Conservation (phyloP, 2,888 invertebrate species). For the Bhutanitis thaidina region DNA sequence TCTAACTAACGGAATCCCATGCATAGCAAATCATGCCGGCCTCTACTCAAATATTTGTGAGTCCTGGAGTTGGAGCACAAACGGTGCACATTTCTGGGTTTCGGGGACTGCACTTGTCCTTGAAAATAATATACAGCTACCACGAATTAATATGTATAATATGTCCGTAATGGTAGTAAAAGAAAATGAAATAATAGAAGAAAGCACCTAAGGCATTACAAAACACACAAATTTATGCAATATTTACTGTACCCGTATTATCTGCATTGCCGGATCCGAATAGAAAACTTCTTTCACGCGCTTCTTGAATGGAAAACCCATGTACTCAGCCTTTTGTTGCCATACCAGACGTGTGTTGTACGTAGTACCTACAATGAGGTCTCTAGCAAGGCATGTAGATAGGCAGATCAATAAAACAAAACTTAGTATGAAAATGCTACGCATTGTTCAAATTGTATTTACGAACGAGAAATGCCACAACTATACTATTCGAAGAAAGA, state of each 20-base stretch:
- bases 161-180: too few species aligned
- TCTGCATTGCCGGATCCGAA: slow-evolving; percentile 45
- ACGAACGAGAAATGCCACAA: slow-evolving; percentile 4
- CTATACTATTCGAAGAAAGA: slow-evolving; percentile 3
- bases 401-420: slow-evolving; percentile 36
- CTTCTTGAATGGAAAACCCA: slow-evolving; percentile 53
- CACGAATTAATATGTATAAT: too few species aligned
- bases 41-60: too few species aligned
- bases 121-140: too few species aligned
- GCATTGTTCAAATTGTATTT: slow-evolving; percentile 34
- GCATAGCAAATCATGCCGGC: too few species aligned
- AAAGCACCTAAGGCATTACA: too few species aligned
- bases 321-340: slow-evolving; percentile 54
- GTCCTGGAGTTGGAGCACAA: too few species aligned
- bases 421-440: slow-evolving; percentile 36
- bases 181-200: too few species aligned
- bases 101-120: too few species aligned
- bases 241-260: slow-evolving; percentile 43
- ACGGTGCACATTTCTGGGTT: too few species aligned
- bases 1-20: too few species aligned
- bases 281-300: slow-evolving; percentile 59
- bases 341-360: slow-evolving; percentile 44
- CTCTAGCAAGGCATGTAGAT: slow-evolving; percentile 39
- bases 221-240: too few species aligned
- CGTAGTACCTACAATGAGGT: slow-evolving; percentile 51